phyloP scores from a whole-genome alignment of 2,113 vertebrate species.

The Myanophis thanlyinensis region DNA sequence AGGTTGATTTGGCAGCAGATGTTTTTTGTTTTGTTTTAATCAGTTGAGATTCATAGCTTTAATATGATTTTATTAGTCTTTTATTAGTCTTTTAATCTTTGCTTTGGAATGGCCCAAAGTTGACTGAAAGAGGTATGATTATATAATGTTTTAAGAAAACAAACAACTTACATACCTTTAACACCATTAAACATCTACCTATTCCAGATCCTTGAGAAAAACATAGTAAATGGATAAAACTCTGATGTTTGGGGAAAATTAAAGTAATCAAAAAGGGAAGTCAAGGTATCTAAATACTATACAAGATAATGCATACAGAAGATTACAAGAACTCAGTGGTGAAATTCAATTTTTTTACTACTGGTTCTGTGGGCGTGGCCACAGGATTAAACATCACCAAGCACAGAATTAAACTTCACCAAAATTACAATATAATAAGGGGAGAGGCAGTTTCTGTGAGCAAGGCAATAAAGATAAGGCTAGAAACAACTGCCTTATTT shows the following conservation, averaged over 20 bases:
- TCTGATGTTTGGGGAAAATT: background rate
- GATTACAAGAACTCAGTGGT: background rate
- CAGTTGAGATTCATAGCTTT: background rate
- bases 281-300: background rate
- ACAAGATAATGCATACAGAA: background rate
- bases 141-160: background rate
- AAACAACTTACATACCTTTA: background rate
- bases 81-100: background rate
- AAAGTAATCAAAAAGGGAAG: background rate
- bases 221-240: background rate
- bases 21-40: background rate
- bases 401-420: too few species aligned
- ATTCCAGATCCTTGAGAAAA: background rate
- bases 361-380: too few species aligned
- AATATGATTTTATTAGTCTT: background rate
- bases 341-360: too few species aligned
- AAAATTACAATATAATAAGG: too few species aligned
- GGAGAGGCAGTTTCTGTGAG: too few species aligned
- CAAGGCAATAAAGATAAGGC: too few species aligned
- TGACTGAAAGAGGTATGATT: background rate
- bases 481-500: too few species aligned
- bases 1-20: background rate
- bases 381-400: too few species aligned
- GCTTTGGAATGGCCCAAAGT: background rate
- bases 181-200: background rate